Conservation (phyloP, 92 coral and sea anemone genomes). For the Pocillopora meandrina region DNA sequence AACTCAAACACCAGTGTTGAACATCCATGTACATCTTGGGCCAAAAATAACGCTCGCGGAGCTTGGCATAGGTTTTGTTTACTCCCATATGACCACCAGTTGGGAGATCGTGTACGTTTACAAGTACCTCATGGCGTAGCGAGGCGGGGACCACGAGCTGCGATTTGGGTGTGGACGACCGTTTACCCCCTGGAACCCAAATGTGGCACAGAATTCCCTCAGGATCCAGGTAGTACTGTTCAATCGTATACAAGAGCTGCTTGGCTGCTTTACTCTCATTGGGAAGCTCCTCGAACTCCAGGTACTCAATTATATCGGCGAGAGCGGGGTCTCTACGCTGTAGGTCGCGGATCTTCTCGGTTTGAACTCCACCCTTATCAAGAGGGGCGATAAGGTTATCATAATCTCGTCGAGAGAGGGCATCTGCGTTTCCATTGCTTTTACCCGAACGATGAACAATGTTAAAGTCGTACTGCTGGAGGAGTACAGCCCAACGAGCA, state of each 20-base stretch:
- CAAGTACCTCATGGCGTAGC: slow-evolving; percentile 25
- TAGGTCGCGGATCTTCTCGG: no score
- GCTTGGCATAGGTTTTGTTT: slow-evolving; percentile 33
- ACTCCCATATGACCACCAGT: slow-evolving; percentile 24
- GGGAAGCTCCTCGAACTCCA: no score
- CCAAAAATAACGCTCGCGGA: no score
- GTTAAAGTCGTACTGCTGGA: no score
- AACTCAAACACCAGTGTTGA: slow-evolving; percentile 34
- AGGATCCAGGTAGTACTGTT: slow-evolving; percentile 31
- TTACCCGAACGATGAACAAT: no score
- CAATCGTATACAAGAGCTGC: slow-evolving; percentile 18
- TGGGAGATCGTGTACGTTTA: neutral
- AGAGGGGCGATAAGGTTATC: no score
- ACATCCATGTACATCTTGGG: slow-evolving; percentile 43
- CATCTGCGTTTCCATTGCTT: no score
- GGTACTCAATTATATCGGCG: no score
- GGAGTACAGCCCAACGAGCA: slow-evolving; percentile 4
- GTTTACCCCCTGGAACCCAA: neutral
- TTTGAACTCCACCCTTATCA: no score
- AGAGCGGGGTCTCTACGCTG: no score
- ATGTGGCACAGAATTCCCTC: slow-evolving; percentile 25
- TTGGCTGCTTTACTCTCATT: slow-evolving; percentile 11
- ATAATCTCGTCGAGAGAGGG: no score
- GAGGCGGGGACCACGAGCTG: slow-evolving; percentile 22
- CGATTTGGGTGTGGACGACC: neutral